Evolutionary conservation across 2,113 vertebrate species (phyloP).

Genomic region (Aptenodytes patagonicus): DNA sequence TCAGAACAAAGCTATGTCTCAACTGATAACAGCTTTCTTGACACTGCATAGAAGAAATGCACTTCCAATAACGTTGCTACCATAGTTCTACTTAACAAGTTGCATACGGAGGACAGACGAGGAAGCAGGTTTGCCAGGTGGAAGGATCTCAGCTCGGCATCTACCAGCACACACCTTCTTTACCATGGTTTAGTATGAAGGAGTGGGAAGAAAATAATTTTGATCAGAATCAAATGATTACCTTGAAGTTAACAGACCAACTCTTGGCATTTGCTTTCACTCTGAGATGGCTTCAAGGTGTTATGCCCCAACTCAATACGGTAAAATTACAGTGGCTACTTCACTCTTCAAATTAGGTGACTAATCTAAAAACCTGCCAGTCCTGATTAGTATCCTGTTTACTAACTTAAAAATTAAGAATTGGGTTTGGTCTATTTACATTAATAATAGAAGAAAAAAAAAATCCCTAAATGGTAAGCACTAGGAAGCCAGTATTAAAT

Average conservation of each 20-base stretch:
- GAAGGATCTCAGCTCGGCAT: neutral
- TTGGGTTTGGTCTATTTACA: neutral
- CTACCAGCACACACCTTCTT: neutral
- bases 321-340: neutral
- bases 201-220: neutral
- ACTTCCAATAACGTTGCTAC: fast-evolving
- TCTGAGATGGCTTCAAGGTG: neutral
- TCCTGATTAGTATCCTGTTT: neutral
- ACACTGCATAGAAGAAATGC: fast-evolving
- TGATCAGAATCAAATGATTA: neutral
- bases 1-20: neutral
- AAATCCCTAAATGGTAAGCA: neutral
- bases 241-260: neutral
- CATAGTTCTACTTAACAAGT: neutral
- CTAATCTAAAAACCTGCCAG: neutral
- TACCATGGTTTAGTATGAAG: neutral
- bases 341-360: neutral
- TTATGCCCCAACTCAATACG: neutral
- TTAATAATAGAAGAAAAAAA: neutral
- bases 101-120: fast-evolving
- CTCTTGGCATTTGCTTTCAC: neutral
- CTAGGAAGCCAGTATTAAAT: neutral
- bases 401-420: neutral
- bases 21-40: neutral
- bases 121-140: neutral